Evolutionary conservation across 2,888 invertebrate species (phyloP).

Genomic region (Desoria tigrina): DNA sequence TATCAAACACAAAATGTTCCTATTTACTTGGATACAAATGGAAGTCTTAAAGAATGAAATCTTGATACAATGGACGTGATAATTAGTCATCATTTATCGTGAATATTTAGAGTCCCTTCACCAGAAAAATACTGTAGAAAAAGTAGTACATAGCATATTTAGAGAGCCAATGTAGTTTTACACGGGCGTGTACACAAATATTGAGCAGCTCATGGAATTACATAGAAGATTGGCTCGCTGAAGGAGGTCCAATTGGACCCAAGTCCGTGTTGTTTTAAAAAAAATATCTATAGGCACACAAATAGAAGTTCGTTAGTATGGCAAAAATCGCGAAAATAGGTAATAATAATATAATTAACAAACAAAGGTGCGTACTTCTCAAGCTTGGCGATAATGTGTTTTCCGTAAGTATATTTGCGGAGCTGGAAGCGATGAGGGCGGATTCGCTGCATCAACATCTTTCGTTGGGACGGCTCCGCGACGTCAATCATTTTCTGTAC

Average conservation of each 20-base stretch:
- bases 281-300: conserved; percentile 47
- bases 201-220: conserved; percentile 53
- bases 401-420: conserved; percentile 98
- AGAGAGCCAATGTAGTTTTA: conserved; percentile 52
- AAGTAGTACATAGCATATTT: conserved; percentile 25
- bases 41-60: conserved; percentile 40
- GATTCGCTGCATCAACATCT: conserved; percentile 93
- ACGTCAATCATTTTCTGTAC: conserved; percentile 98
- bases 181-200: conserved; percentile 50
- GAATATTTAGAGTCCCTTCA: conserved; percentile 47
- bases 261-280: conserved; percentile 54
- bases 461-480: conserved; percentile 95
- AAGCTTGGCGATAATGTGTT: conserved; percentile 96
- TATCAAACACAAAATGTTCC: conserved; percentile 40
- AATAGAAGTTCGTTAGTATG: no score
- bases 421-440: conserved; percentile 92
- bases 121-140: conserved; percentile 54
- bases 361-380: conserved; percentile 72
- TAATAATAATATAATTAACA: no score
- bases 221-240: conserved; percentile 46
- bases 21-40: conserved; percentile 42
- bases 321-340: no score
- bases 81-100: conserved; percentile 23
- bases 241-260: conserved; percentile 42
- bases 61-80: conserved; percentile 38